Conservation (phyloP, 2,113 vertebrate genomes). For the Heteronetta atricapilla region DNA sequence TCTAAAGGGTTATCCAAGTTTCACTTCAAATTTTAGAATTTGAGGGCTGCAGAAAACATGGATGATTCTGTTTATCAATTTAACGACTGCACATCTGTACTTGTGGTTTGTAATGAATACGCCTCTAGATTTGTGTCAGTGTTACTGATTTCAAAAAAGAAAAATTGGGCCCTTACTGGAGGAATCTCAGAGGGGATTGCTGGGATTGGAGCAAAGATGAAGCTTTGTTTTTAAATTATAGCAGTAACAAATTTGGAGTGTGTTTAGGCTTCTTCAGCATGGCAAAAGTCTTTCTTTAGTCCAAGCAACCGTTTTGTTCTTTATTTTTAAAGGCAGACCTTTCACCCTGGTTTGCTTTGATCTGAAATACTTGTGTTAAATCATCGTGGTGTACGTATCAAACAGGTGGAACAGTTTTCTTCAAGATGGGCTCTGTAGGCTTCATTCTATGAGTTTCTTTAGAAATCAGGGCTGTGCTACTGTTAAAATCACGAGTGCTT, state of each 20-base stretch:
- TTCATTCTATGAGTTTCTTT: background rate
- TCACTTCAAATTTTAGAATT: background rate
- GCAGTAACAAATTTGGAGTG: background rate
- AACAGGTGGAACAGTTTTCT: background rate
- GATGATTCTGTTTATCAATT: background rate
- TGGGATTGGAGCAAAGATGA: background rate
- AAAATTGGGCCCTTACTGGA: background rate
- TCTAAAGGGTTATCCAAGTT: background rate
- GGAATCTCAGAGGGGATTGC: background rate
- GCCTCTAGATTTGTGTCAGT: background rate
- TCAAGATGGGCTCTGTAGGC: background rate
- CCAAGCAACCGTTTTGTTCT: background rate
- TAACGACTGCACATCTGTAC: background rate
- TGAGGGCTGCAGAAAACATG: background rate
- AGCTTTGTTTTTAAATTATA: background rate
- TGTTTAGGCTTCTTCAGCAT: background rate
- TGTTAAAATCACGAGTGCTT: background rate
- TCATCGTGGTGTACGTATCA: accelerated
- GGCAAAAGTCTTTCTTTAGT: background rate
- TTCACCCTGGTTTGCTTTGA: background rate
- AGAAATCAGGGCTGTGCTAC: background rate
- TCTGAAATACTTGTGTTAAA: background rate
- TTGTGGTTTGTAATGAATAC: background rate
- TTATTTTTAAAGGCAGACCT: background rate
- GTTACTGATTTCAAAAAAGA: background rate